Conservation (phyloP, 2,888 invertebrate genomes). For the Cephonodes hylas region DNA sequence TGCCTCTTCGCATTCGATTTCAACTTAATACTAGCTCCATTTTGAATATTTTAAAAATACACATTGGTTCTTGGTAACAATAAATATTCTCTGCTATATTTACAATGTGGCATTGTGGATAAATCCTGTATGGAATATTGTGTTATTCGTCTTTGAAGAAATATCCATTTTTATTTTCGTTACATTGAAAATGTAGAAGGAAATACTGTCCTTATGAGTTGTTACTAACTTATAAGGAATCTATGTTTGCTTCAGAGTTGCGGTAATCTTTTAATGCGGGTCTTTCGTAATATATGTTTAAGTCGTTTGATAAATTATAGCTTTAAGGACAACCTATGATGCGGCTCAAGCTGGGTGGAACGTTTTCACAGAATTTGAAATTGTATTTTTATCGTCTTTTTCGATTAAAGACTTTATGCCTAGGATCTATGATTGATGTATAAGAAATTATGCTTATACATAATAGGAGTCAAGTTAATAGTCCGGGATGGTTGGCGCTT, state of each 20-base stretch:
- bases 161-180: not conserved
- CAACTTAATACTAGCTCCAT: not conserved
- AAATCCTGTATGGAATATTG: slow-evolving; percentile 14
- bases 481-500: too few relatives aligned
- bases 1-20: not conserved
- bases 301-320: too few relatives aligned
- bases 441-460: too few relatives aligned
- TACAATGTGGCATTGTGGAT: not conserved
- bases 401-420: too few relatives aligned
- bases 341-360: too few relatives aligned
- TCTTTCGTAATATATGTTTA: too few relatives aligned
- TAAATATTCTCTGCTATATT: not conserved
- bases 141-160: not conserved
- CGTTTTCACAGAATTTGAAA: too few relatives aligned
- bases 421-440: too few relatives aligned
- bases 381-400: too few relatives aligned
- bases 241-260: not conserved
- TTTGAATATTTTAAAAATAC: not conserved
- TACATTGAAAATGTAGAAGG: not conserved
- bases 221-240: not conserved
- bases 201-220: not conserved
- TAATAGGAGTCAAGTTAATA: too few relatives aligned
- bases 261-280: not conserved
- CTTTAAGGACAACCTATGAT: too few relatives aligned
- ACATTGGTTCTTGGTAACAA: not conserved